phyloP scores from a whole-genome alignment of 2,113 vertebrate genomes.

The Rhynchomys soricoides region DNA sequence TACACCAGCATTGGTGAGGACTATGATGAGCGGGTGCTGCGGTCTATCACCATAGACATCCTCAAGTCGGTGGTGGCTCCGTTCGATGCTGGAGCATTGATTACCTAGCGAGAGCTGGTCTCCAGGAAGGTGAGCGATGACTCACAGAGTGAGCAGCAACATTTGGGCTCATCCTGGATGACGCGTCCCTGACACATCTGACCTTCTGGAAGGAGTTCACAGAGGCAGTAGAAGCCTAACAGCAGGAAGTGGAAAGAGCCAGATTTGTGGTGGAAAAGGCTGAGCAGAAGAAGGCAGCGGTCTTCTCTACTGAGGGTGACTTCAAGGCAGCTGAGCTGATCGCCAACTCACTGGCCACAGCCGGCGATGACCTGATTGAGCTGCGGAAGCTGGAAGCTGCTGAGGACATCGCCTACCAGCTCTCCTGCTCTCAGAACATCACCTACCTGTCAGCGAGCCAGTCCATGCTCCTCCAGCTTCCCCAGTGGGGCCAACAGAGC shows the following conservation, averaged over 20 bases:
- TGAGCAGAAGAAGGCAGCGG: too few species aligned
- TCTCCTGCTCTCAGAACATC: too few species aligned
- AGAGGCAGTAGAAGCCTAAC: neutral
- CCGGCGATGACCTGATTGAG: too few species aligned
- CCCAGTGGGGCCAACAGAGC: too few species aligned
- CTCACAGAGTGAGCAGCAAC: constrained; percentile 95
- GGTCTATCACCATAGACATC: constrained; percentile 94
- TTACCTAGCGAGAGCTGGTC: constrained; percentile 98
- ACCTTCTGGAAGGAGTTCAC: too few species aligned
- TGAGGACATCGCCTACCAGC: too few species aligned
- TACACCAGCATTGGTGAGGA: constrained; percentile 98
- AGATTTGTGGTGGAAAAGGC: neutral
- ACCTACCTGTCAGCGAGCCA: too few species aligned
- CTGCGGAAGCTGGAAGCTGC: too few species aligned
- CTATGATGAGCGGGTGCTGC: constrained; percentile 97
- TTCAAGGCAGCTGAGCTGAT: too few species aligned
- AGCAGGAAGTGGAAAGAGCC: neutral
- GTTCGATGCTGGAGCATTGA: constrained; percentile 98
- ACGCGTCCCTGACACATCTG: constrained; percentile 97
- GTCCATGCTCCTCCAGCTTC: too few species aligned
- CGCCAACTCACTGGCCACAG: too few species aligned
- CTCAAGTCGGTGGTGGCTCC: constrained; percentile 94
- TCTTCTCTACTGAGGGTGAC: too few species aligned
- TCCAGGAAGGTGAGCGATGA: constrained; percentile 98
- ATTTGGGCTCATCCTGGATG: constrained; percentile 97